phyloP scores from a whole-genome alignment of 2,113 vertebrate species.

The Pterocles burchelli region DNA sequence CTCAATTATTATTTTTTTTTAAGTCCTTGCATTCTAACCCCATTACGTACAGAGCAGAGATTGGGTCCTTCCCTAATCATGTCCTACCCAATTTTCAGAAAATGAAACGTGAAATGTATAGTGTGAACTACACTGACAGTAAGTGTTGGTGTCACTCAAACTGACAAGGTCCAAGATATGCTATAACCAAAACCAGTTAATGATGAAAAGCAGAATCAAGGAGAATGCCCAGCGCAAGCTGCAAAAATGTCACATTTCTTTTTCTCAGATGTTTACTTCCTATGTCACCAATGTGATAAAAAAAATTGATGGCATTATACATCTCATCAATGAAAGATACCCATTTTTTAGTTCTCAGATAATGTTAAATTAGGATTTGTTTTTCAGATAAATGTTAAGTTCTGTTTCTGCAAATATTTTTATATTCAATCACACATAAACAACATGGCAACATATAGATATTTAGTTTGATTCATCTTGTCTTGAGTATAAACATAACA shows the following conservation, averaged over 20 bases:
- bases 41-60: not conserved
- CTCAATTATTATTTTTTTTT: not conserved
- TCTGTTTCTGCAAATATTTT: not conserved
- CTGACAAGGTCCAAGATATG: not conserved
- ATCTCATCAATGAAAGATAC: not conserved
- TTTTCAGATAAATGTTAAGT: not conserved
- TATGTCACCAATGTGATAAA: not conserved
- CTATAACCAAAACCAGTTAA: not conserved
- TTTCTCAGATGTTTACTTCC: not conserved
- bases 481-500: not conserved
- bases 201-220: not conserved
- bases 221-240: not conserved
- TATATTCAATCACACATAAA: not conserved
- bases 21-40: not conserved
- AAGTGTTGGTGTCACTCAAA: not conserved
- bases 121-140: not conserved
- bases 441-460: not conserved
- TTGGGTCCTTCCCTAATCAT: not conserved
- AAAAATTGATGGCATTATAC: not conserved
- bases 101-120: fast-evolving
- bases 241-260: not conserved
- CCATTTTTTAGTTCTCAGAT: not conserved
- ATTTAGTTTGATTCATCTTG: not conserved
- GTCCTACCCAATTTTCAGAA: not conserved
- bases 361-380: not conserved